Evolutionary conservation across 2,797 vertebrate species (phyloP).

Genomic region (Philypnodon macrostomus): DNA sequence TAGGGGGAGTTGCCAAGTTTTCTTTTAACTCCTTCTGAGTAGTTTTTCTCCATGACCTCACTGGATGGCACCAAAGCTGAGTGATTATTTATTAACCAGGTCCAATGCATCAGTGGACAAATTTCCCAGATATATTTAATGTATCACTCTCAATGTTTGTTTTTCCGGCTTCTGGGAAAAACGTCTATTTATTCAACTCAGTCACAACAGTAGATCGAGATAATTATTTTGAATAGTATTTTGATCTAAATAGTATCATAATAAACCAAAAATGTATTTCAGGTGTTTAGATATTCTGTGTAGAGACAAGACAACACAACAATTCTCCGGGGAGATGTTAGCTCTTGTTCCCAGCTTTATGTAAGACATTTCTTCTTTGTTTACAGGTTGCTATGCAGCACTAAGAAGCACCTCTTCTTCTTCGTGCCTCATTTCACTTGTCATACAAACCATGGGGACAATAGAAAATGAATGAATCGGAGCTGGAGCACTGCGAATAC

Average conservation of each 20-base stretch:
- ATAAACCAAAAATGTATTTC: conserved; percentile 2
- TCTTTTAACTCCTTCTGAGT: background rate
- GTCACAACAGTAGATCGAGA: background rate
- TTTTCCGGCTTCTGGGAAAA: conserved; percentile 10
- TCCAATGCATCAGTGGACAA: conserved; percentile 9
- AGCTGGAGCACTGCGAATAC: conserved; percentile 76
- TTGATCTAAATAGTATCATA: background rate
- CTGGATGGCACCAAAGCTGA: conserved; percentile 11
- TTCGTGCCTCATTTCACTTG: conserved; percentile 34
- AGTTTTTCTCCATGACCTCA: conserved; percentile 20
- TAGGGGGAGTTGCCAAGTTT: no score
- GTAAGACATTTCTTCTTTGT: conserved; percentile 10
- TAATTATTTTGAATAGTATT: background rate
- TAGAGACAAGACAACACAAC: background rate
- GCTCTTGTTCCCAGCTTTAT: conserved; percentile 10
- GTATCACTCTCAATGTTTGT: background rate
- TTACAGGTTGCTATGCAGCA: conserved; percentile 31
- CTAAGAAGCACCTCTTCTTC: conserved; percentile 72
- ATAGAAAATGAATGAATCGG: conserved; percentile 55
- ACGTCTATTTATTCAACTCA: background rate
- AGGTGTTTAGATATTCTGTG: background rate
- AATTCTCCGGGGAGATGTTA: background rate
- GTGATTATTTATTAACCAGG: conserved; percentile 30
- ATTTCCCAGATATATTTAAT: conserved; percentile 15
- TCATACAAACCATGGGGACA: conserved; percentile 41